Conservation (phyloP, 2,797 vertebrate genomes). For the Urocyon cinereoargenteus region DNA sequence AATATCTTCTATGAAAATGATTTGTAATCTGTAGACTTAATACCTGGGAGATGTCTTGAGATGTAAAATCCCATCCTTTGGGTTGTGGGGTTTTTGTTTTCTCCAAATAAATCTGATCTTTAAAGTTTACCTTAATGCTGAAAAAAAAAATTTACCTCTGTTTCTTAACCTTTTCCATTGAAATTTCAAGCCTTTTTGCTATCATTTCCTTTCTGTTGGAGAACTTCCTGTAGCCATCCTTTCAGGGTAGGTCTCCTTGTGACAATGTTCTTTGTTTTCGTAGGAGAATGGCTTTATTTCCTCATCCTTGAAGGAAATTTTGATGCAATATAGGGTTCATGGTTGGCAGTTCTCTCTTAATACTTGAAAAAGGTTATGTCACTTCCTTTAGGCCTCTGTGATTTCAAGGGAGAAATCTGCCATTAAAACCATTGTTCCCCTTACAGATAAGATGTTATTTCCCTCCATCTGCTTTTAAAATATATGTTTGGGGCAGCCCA, state of each 20-base stretch:
- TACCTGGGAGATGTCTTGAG: too few species aligned
- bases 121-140: slow-evolving; percentile 82
- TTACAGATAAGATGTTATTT: background rate
- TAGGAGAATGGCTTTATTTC: background rate
- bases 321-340: background rate
- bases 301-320: background rate
- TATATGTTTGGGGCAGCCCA: too few species aligned
- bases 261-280: background rate
- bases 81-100: slow-evolving; percentile 83
- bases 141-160: background rate
- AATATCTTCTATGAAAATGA: too few species aligned
- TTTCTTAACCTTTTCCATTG: background rate
- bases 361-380: background rate
- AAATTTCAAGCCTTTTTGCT: background rate
- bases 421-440: background rate
- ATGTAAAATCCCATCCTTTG: slow-evolving; percentile 47
- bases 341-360: background rate
- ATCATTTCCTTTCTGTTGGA: background rate
- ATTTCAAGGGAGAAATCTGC: background rate
- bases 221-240: background rate
- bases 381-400: background rate
- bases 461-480: background rate
- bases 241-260: background rate
- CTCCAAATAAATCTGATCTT: slow-evolving; percentile 89
- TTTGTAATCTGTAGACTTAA: too few species aligned